Base-by-base conservation (phyloP, 2,113 vertebrate genomes). In the Neotoma lepida region DNA sequence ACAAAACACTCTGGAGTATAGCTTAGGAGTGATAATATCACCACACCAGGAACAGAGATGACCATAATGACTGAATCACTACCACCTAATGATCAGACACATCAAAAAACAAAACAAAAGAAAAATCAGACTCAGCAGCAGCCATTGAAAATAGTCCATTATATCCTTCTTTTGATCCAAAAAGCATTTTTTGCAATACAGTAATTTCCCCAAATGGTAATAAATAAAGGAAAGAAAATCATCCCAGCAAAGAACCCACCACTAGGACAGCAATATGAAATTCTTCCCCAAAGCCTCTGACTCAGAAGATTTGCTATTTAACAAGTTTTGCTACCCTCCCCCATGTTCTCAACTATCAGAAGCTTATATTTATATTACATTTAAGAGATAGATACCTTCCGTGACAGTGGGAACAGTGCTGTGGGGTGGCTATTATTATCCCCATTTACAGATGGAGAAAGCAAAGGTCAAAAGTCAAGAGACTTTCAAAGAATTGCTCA, bases 191-290 rank as follows among this genome's bases (percentile, higher is more conserved):
- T 74, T 58, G 76, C 86, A 93, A 76, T 64, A 71, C 41, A 28
- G 49, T 96, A 84, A 96, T 97, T 97, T 97, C 85, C 89, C 95
- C 44, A 95, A 89, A 94, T 91, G 70, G 74, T 68, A 96, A 96
- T 90, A 96, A 97, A 97, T 89, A 95, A 81, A 84, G 46, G 66
- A 93, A 94, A 93, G 86, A 4, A 90, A 58, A 94, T 44, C 20
- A 86, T 74, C 15, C 35, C 66, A 58, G 64, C 95, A 91, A 78
- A 95, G 46, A 93, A 44, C 1, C 64, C 44, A 80, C 44, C 46
- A 95, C 61, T 58, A 91, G 71, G 87, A 89, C 56, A 96, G 84
- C 66, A 76, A 80, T 84, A 74, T n/a, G 3, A 94, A 84, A 85
- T 1, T 0, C 90, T 88, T 71, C 92, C 90, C 86, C 54, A 73